Percentiles rank a stretch among this genome's conserved stretches.
Conservation (phyloP, 1,140 invertebrate species). For the Drosophila watanabei region DNA sequence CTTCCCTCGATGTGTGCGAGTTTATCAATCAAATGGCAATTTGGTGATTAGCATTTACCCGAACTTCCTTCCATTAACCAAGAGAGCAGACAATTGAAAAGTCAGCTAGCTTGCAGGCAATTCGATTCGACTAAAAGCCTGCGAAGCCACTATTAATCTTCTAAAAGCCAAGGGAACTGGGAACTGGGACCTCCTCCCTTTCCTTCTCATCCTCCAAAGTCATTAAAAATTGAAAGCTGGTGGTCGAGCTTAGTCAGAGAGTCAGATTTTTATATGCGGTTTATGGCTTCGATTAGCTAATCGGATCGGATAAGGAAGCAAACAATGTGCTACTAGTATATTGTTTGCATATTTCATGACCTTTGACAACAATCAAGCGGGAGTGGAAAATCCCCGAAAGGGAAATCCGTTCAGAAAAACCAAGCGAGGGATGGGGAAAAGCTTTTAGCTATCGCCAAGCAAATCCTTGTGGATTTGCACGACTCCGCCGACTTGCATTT, state of each 20-base stretch:
- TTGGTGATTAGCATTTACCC: constrained; percentile 54
- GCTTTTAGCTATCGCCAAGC: constrained; percentile 69
- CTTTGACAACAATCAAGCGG: constrained; percentile 30
- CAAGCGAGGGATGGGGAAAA: constrained; percentile 26
- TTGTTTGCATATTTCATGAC: constrained; percentile 72
- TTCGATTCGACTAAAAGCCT: constrained; percentile 42
- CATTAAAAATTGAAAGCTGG: constrained; percentile 30
- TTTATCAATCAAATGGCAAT: constrained; percentile 59
- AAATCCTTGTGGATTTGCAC: constrained; percentile 72
- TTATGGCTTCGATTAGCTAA: constrained; percentile 72
- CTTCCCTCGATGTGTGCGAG: constrained; percentile 15
- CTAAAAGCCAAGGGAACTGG: constrained; percentile 30
- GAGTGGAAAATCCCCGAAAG: constrained; percentile 56
- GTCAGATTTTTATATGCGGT: constrained; percentile 35
- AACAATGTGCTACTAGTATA: constrained; percentile 31
- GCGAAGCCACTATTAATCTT: constrained; percentile 37
- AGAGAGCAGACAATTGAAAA: constrained; percentile 40
- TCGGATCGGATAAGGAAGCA: constrained; percentile 50
- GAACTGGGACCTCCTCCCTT: not conserved
- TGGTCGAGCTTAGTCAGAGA: constrained; percentile 11
- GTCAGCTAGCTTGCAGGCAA: constrained; percentile 23
- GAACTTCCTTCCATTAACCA: constrained; percentile 32
- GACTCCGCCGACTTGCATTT: constrained; percentile 75
- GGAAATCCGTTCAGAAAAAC: constrained; percentile 16
- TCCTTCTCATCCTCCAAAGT: not conserved